Percentiles rank a stretch among this genome's conserved stretches.
Evolutionary conservation across 2,113 vertebrate genomes (phyloP).

Genomic region (Eolophus roseicapilla): DNA sequence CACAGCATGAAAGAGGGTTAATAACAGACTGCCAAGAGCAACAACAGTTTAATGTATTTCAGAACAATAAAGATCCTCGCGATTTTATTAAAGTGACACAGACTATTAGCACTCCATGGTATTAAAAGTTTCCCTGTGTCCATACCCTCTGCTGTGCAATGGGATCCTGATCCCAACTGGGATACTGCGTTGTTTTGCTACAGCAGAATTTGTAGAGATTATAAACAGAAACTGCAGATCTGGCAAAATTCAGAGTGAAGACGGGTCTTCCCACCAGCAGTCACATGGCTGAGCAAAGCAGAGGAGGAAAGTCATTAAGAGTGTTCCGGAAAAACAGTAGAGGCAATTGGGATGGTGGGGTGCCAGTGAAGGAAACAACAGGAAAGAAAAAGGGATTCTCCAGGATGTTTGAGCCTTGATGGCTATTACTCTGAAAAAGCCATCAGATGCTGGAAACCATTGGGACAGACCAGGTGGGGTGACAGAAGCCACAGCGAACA

Average conservation of each 20-base stretch:
- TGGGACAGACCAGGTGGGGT: not conserved
- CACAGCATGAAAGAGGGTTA: slow-evolving; percentile 55
- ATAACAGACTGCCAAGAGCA: slow-evolving; percentile 44
- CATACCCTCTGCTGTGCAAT: not conserved
- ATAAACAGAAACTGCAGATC: not conserved
- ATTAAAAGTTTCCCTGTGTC: not conserved
- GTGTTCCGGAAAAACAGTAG: not conserved
- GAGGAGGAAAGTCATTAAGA: not conserved
- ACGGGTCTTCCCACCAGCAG: not conserved
- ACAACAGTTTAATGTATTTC: slow-evolving; percentile 22
- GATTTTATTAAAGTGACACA: slow-evolving; percentile 9
- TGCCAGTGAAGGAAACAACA: not conserved
- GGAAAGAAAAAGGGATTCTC: not conserved
- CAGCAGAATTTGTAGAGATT: not conserved
- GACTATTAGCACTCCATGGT: not conserved
- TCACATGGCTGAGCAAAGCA: not conserved
- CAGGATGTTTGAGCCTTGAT: not conserved
- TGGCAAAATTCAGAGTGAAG: not conserved
- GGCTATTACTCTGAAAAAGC: not conserved
- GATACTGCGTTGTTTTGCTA: not conserved
- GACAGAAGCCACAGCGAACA: not conserved
- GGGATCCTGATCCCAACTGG: not conserved
- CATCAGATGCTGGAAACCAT: not conserved
- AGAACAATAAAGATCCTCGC: slow-evolving; percentile 8
- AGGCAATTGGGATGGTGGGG: not conserved